A percentile compares a stretch with the other conserved stretches of the same genome.
Evolutionary conservation across 2,797 vertebrate genomes (phyloP).

Genomic region (Sebastes matsubarae): DNA sequence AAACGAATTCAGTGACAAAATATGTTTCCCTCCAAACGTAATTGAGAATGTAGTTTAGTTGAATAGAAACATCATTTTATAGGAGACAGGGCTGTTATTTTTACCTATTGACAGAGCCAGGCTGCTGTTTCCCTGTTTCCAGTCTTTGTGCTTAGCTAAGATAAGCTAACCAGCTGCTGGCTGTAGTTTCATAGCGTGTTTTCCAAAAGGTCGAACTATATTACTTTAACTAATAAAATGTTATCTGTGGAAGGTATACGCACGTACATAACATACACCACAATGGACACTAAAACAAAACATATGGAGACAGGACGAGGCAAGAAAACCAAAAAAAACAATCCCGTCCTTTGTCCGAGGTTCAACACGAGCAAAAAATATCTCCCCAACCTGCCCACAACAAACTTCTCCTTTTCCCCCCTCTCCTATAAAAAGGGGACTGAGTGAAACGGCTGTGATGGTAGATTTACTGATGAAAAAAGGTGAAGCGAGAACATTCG

Average conservation of each 20-base stretch:
- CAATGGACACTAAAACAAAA: background rate
- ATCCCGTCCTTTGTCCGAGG: constrained; percentile 3
- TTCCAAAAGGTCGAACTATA: background rate
- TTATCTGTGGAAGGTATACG: background rate
- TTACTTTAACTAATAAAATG: background rate
- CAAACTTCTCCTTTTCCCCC: constrained; percentile 39
- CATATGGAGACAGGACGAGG: constrained; percentile 4
- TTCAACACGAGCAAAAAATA: constrained; percentile 5
- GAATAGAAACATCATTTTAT: accelerated
- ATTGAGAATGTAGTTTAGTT: too few species aligned
- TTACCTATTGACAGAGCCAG: background rate
- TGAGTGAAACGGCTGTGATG: constrained; percentile 73
- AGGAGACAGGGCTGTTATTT: too few species aligned
- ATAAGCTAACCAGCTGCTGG: background rate
- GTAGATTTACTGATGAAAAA: constrained; percentile 79
- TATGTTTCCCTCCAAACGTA: too few species aligned
- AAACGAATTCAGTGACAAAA: too few species aligned
- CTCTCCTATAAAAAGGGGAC: constrained; percentile 38
- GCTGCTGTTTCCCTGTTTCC: too few species aligned
- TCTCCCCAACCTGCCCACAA: constrained; percentile 44
- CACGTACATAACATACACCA: background rate
- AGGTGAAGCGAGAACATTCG: constrained; percentile 78
- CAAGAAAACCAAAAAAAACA: constrained; percentile 16
- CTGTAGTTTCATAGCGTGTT: background rate
- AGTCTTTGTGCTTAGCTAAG: background rate